Conservation (phyloP, 1,140 invertebrate species). For the Ostrea edulis region DNA sequence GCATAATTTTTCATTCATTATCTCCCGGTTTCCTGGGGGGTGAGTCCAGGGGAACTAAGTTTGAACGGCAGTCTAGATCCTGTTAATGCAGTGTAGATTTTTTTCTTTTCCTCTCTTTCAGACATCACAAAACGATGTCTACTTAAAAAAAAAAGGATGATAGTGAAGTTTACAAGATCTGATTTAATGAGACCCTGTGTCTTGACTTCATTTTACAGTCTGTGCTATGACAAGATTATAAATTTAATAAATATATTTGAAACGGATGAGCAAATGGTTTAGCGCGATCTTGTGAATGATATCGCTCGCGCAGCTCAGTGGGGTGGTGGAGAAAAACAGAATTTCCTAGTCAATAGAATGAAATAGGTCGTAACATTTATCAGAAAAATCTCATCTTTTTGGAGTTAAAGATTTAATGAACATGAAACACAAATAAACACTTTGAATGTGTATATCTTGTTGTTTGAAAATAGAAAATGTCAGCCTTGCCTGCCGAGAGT, state of each 20-base stretch:
- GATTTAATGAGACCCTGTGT: conserved; percentile 19
- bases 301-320: background rate
- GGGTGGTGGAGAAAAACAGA: background rate
- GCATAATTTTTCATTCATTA: conserved; percentile 60
- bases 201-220: conserved; percentile 37
- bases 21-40: conserved; percentile 40
- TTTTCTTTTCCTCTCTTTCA: conserved; percentile 15
- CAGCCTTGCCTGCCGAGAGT: background rate
- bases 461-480: conserved; percentile 42
- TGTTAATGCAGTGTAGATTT: conserved; percentile 22
- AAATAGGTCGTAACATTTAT: conserved; percentile 40
- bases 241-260: conserved; percentile 43
- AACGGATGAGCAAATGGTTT: conserved; percentile 46
- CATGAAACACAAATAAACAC: conserved; percentile 45
- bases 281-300: conserved; percentile 16
- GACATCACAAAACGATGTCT: conserved; percentile 18
- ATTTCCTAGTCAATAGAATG: conserved; percentile 31
- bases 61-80: background rate
- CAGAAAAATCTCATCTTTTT: conserved; percentile 37
- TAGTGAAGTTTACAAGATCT: conserved; percentile 37
- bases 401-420: conserved; percentile 32
- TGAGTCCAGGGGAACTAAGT: conserved; percentile 37
- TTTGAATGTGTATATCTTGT: conserved; percentile 36
- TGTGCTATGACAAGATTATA: conserved; percentile 42
- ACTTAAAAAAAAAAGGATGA: conserved; percentile 8